Conservation (phyloP, 2,888 invertebrate species). For the Zygogramma bicolorata region DNA sequence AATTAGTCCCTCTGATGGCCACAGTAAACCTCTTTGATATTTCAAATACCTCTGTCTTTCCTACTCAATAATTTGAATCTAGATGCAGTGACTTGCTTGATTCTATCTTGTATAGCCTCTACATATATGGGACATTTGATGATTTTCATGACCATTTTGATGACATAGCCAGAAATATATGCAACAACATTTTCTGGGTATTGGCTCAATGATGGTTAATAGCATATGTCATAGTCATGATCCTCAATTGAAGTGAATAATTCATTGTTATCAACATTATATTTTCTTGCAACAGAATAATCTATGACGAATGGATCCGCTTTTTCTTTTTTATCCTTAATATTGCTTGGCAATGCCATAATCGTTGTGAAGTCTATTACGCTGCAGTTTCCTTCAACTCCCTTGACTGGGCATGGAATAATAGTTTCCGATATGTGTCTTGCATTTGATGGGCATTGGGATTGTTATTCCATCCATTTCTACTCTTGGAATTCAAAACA, state of each 20-base stretch:
- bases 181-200: conserved; percentile 6
- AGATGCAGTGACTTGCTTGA: neutral
- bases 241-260: too few relatives aligned
- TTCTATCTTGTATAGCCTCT: conserved; percentile 5
- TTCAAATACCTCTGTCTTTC: conserved; percentile 2
- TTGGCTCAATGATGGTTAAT: neutral
- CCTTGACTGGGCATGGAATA: conserved; percentile 5
- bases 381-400: conserved; percentile 6
- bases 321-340: neutral
- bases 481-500: neutral
- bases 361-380: conserved; percentile 1
- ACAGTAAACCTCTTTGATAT: neutral
- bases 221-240: neutral
- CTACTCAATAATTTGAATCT: conserved; percentile 7
- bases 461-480: conserved; percentile 11
- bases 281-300: conserved; percentile 16
- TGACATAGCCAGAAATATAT: conserved; percentile 14
- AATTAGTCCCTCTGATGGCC: neutral
- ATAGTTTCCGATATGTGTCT: neutral
- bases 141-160: neutral
- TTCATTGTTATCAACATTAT: neutral
- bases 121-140: conserved; percentile 7
- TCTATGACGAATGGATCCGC: neutral
- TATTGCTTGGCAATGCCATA: neutral
- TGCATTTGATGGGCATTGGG: conserved; percentile 11